Evolutionary conservation across 2,113 vertebrate genomes (phyloP).

Genomic region (Rhynchomys soricoides): DNA sequence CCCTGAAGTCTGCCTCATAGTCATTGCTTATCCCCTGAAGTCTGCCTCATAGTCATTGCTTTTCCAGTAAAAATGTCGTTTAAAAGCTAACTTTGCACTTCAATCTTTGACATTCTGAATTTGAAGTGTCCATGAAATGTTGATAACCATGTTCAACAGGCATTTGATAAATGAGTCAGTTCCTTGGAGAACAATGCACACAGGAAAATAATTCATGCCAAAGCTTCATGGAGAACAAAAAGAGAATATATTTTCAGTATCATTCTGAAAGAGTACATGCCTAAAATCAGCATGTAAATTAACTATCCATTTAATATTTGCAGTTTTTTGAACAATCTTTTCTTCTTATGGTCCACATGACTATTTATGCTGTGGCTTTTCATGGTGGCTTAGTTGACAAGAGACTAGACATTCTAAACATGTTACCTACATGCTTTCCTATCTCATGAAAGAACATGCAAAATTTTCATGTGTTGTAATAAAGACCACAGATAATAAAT

Average conservation of each 20-base stretch:
- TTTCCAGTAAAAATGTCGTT: background rate
- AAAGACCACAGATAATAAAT: too few relatives aligned
- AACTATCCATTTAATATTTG: background rate
- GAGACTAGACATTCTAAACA: background rate
- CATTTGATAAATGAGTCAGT: background rate
- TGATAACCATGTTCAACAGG: background rate
- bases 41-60: constrained; percentile 10
- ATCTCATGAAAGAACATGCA: background rate
- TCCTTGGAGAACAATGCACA: background rate
- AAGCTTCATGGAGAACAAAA: background rate
- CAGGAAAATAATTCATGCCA: background rate
- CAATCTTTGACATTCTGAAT: background rate
- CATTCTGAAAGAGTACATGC: background rate
- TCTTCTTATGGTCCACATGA: background rate
- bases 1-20: constrained; percentile 10
- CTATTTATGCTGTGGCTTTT: background rate
- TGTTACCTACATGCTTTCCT: background rate
- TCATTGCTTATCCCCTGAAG: too few relatives aligned
- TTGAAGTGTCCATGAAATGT: background rate
- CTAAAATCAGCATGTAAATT: background rate
- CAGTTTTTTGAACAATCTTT: background rate
- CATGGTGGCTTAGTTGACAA: background rate
- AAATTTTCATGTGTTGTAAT: background rate
- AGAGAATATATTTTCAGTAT: background rate
- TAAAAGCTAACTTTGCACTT: background rate